Percentiles rank a stretch among this genome's conserved stretches.
Evolutionary conservation across 2,797 vertebrate species (phyloP).

Genomic region (Molossus alvarezi): DNA sequence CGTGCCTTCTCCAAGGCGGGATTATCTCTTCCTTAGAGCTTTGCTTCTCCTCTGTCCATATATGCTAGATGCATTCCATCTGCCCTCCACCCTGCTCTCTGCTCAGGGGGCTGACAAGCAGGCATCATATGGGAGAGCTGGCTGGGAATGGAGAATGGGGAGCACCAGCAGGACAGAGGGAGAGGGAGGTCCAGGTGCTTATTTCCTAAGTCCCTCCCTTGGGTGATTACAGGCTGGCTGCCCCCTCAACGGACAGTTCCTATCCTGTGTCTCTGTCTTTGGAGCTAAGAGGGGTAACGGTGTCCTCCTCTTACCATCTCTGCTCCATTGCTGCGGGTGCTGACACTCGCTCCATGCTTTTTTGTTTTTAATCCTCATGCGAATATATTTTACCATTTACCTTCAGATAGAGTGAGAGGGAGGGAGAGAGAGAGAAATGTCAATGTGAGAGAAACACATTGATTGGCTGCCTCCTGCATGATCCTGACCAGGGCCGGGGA

Average conservation of each 20-base stretch:
- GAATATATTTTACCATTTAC: too few relatives aligned
- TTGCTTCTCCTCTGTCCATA: neutral
- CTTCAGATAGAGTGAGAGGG: too few relatives aligned
- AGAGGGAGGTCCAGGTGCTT: neutral
- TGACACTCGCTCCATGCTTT: neutral
- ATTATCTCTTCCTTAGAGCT: neutral
- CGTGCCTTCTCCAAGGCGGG: neutral
- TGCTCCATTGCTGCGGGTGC: too few relatives aligned
- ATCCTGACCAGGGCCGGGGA: too few relatives aligned
- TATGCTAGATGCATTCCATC: too few relatives aligned
- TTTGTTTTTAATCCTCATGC: too few relatives aligned
- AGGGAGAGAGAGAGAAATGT: too few relatives aligned
- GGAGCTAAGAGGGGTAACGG: too few relatives aligned
- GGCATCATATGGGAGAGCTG: fast-evolving
- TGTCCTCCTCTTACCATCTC: neutral
- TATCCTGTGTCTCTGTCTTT: neutral
- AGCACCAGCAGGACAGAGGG: too few relatives aligned
- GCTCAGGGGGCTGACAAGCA: neutral
- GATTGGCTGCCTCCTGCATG: too few relatives aligned
- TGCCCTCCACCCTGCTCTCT: neutral
- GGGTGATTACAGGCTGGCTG: neutral
- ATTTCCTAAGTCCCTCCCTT: too few relatives aligned
- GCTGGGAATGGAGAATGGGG: neutral
- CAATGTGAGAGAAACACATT: too few relatives aligned
- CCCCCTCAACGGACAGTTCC: neutral